Base-by-base conservation (phyloP, 2,888 invertebrate species). In the Drosophila birchii region DNA sequence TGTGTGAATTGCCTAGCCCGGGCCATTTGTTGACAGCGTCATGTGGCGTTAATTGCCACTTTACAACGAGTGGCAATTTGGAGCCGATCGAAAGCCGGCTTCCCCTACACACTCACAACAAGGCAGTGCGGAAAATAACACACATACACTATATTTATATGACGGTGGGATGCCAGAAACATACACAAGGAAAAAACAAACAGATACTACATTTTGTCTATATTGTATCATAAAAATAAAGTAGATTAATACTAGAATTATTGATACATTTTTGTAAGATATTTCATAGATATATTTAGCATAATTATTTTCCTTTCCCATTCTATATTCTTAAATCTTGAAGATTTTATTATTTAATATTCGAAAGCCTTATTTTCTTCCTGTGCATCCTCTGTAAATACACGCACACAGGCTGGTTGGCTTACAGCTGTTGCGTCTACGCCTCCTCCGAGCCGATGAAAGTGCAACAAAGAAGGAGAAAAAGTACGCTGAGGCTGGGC, bases 31-130 rank as follows among this genome's bases (percentile, higher is more conserved):
- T 76, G 76, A 64, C 71, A 76, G 70, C 76, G 76, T 67, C 76
- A 76, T 76, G 71, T 76, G 76, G 76, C 76, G 76, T 76, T 76
- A 76, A 76, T 76, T 76, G 76, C 76, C 76, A 76, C 76, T 76
- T 76, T 76, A 66, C 76, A 76, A 70, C 76, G 76, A 76, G 76
- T 76, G 76, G 76, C 76, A 76, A 76, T 76, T 76, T 76, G 76
- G 60, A 62, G 57, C 62, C 75, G 75, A 75, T 75, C 75, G 75
- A 66, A 68, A 61, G 55, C 58, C 45, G 38, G 54, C 73, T 54
- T 43, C 32, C 45, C 11, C 41, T 39, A 26, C 49, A 32, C 61
- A 41, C 71, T 32, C 36, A 0, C 53, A 38, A 26, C 29, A 2
- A 20, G 34, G 23, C 41, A 12, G 36, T 34, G 38, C 1, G 51